These are phyloP conservation scores for Caenorhabditis sulstoni DNA, from an alignment of 2,888 invertebrate genomes.

Conservation along the genomic window DNA sequence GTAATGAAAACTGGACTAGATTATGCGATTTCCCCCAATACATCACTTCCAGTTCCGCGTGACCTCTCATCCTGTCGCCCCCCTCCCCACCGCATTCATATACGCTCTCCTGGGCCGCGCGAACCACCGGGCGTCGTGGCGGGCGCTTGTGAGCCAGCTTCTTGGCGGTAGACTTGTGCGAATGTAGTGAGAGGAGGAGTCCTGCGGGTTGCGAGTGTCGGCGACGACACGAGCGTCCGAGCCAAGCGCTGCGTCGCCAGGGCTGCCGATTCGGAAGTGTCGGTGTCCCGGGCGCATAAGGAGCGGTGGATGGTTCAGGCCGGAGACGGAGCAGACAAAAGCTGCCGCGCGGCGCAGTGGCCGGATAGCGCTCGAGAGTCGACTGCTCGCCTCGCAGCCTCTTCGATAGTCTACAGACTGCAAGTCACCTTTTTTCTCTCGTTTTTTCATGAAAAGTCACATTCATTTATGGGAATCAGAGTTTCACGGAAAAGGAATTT, in stretches of 20 bases:
- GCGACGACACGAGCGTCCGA: slow-evolving; percentile 44
- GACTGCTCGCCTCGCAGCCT: slow-evolving; percentile 4
- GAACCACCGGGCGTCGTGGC: slow-evolving; percentile 30
- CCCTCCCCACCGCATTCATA: too few species aligned
- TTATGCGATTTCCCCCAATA: too few species aligned
- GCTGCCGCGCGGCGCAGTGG: slow-evolving; percentile 22
- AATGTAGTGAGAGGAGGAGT: slow-evolving; percentile 67
- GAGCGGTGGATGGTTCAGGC: slow-evolving; percentile 22
- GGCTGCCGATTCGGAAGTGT: slow-evolving; percentile 19
- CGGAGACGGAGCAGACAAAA: slow-evolving; percentile 18
- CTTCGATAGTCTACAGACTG: slow-evolving; percentile 12
- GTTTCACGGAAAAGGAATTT: background rate
- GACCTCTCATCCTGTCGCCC: too few species aligned
- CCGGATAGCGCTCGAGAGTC: slow-evolving; percentile 17
- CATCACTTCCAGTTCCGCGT: too few species aligned
- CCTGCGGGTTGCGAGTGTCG: slow-evolving; percentile 54
- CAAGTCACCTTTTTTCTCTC: slow-evolving; percentile 6
- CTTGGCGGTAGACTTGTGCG: too few species aligned
- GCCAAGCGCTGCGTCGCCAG: slow-evolving; percentile 45
- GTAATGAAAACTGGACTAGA: too few species aligned
- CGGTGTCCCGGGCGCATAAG: slow-evolving; percentile 38
- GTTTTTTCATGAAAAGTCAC: background rate
- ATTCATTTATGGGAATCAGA: background rate
- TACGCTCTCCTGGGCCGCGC: slow-evolving; percentile 2
- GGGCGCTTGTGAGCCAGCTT: too few species aligned